Evolutionary conservation across 2,797 vertebrate genomes (phyloP).

Genomic region (Clamator glandarius): DNA sequence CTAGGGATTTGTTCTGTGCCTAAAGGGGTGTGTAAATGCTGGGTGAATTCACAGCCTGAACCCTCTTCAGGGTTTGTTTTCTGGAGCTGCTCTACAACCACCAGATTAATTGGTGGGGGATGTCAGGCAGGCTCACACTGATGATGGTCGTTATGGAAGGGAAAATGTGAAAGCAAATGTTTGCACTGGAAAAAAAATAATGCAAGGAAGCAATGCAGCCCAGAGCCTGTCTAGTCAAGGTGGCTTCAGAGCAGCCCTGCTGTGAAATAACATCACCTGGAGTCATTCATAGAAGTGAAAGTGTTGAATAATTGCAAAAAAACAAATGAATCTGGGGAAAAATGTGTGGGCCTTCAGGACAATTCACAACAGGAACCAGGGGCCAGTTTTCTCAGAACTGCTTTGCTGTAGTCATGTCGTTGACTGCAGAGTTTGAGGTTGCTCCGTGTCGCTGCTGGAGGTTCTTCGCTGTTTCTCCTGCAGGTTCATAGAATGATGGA

Average conservation of each 20-base stretch:
- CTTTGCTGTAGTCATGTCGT: not conserved
- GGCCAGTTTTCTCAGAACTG: not conserved
- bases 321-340: not conserved
- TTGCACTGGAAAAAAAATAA: not conserved
- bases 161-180: accelerated
- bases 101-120: accelerated
- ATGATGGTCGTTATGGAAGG: accelerated
- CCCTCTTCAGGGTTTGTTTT: not conserved
- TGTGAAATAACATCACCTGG: accelerated
- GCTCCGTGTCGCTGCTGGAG: not conserved
- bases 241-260: not conserved
- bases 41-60: not conserved
- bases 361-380: not conserved
- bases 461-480: not conserved
- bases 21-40: not conserved
- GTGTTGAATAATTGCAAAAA: not conserved
- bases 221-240: not conserved
- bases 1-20: not conserved
- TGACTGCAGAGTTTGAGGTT: not conserved
- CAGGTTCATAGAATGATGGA: too few species aligned
- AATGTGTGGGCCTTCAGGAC: accelerated
- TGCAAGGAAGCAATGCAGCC: not conserved
- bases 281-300: not conserved
- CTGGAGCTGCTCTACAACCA: not conserved
- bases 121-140: accelerated